These are phyloP conservation scores for Nebria brevicollis DNA, from an alignment of 2,888 invertebrate species.

Conservation along the genomic window DNA sequence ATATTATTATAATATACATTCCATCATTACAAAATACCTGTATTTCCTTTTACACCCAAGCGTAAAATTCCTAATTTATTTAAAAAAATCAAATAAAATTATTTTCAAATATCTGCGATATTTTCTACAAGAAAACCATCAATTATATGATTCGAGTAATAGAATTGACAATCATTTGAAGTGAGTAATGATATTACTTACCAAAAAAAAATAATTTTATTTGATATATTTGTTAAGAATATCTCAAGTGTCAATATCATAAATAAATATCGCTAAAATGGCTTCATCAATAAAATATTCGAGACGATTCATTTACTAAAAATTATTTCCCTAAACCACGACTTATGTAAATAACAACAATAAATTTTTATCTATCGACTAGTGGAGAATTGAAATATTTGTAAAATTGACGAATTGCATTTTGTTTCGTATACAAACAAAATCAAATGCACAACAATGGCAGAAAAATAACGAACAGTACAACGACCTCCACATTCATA, in stretches of 20 bases:
- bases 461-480: slow-evolving; percentile 18
- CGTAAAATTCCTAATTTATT: not conserved
- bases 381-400: slow-evolving; percentile 33
- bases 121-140: no score
- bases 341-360: slow-evolving; percentile 4
- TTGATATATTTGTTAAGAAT: slow-evolving; percentile 2
- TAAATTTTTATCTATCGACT: slow-evolving; percentile 20
- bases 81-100: not conserved
- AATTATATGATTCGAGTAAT: no score
- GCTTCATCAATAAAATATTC: not conserved
- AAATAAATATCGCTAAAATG: slow-evolving; percentile 4
- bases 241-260: not conserved
- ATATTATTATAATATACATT: slow-evolving; percentile 6
- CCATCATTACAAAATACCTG: slow-evolving; percentile 6
- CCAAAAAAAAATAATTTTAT: not conserved
- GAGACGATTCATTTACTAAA: slow-evolving; percentile 3
- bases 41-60: not conserved
- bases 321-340: slow-evolving; percentile 15
- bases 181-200: not conserved
- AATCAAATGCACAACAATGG: slow-evolving; percentile 43
- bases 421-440: slow-evolving; percentile 21
- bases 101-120: not conserved
- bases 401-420: slow-evolving; percentile 29
- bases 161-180: no score
- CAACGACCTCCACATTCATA: slow-evolving; percentile 12